Base-by-base conservation (phyloP, 1,140 invertebrate genomes). In the Gonioctena quinquepunctata region DNA sequence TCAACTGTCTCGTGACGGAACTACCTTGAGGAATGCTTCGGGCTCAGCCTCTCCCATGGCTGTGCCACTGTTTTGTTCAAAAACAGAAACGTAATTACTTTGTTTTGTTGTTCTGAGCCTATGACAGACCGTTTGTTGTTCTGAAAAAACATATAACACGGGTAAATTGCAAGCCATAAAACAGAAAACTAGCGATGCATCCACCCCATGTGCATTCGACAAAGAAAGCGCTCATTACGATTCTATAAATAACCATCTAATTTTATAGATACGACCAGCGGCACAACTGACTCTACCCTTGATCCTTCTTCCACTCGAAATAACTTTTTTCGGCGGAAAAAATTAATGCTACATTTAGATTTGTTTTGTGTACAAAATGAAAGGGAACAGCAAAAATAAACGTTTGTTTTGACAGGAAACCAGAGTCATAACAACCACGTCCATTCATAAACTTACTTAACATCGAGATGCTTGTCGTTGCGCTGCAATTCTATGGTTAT, bases 381-480 rank as follows among this genome's bases (percentile, higher is more conserved):
- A 59, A 67, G 57, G 67, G 61, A 68, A 68, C 67, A 23, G 27
- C 48, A 68, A 50, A 52, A 61, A 68, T 48, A 42, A 50, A 16
- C 57, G 57, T 21, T 49, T 68, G 52, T 62, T 68, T 68, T 48
- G 61, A 68, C 67, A 68, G 67, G 67, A 68, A 68, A 68, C 59
- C 48, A 68, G 56, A 61, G 57, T 68, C 67, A 68, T 68, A 68
- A 68, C 67, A 60, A 68, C 59, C 67, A 52, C 21, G 28, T 49
- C 59, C 67, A 50, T 68, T 68, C 67, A 62, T 68, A 62, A 68
- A 68, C 57, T 62, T 61, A 52, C 67, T 62, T 26, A 68, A 62
- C 67, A 62, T 68, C 61, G 50, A 52, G 59, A 68, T 60, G 54
- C 52, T 28, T 33, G 66, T 61, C 66, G 48, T 68, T 68, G 27